Evolutionary conservation across 2,888 invertebrate species (phyloP), one percentile per base, ranked within the genome.

Genomic region (Xestoiulus laeticollis): DNA sequence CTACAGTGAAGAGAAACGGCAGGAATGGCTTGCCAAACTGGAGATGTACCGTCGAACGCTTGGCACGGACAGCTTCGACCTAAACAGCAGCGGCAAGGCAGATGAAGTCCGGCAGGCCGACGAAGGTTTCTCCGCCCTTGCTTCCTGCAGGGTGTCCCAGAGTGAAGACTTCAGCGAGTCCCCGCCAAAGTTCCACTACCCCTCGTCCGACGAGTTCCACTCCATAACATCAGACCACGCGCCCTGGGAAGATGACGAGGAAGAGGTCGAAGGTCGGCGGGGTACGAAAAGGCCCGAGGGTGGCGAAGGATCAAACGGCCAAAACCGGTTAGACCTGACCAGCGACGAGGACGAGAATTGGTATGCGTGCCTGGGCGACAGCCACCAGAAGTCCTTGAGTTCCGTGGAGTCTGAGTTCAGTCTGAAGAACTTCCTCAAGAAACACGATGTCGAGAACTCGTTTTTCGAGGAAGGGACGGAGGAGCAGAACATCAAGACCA

Each of bases 31-130:
- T 22, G 87, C 87, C 33, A 87, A 87, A 26, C 85, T 87, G 85
- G 87, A 87, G 53, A 87, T 87, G 59, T 87, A 87, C 38, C 82
- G 87, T 19, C 85, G 82, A 85, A 87, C 87, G 38, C 85, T 87
- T 48, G 87, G 87, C 14, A 48, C 59, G 19, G 87, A 87, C 87
- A 87, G 43, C 26, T 32, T 84, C 43, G 84, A 84, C 33, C n/a
- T 22, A 1, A 26, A 83, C 38, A 38, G 6, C 38, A 8, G 38
- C 8, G 38, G 6, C 19, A 68, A 68, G 26, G 22, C 22, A 22
- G 68, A 68, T 0, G 26, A 68, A n/a, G 26, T 68, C 22, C 16
- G 48, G 19, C 48, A 48, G 3, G 48, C 48, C 48, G 48, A 48
- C 14, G 48, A 48, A 3, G 68, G 22, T n/a, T 59, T 59, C 8